phyloP scores from a whole-genome alignment of 2,797 vertebrate genomes.

The Thripadectes ignobilis region DNA sequence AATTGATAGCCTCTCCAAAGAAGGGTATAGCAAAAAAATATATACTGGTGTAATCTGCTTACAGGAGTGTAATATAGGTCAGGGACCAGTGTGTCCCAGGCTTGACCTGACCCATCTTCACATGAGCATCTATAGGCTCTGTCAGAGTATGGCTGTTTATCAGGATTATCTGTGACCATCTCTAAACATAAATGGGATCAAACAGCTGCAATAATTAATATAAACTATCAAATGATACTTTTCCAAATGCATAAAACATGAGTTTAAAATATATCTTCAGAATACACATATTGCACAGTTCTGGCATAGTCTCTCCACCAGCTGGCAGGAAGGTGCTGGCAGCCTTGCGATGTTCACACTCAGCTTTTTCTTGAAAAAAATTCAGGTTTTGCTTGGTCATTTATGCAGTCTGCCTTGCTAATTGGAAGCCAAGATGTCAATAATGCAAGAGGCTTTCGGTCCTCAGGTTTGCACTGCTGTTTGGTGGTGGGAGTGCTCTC shows the following conservation, averaged over 20 bases:
- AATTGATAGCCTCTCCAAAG: not conserved
- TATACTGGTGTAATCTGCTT: not conserved
- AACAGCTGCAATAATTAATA: constrained; percentile 43
- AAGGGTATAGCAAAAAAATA: not conserved
- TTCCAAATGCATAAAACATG: not conserved
- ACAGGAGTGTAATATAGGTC: constrained; percentile 3
- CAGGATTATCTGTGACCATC: constrained; percentile 18
- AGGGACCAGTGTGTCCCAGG: not conserved
- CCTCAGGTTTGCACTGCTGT: not conserved
- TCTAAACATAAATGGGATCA: constrained; percentile 25
- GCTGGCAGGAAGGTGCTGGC: constrained; percentile 33
- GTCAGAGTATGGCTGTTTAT: constrained; percentile 7
- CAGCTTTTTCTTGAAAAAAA: not conserved
- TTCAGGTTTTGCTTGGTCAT: not conserved
- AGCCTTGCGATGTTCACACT: not conserved
- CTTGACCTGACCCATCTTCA: constrained; percentile 22
- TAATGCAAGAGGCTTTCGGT: not conserved
- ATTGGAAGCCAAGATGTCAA: rapidly evolving
- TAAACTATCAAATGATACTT: not conserved
- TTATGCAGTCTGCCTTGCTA: not conserved
- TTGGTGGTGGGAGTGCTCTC: not conserved
- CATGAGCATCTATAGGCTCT: not conserved
- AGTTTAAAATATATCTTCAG: not conserved
- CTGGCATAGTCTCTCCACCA: not conserved
- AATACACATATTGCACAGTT: not conserved